Evolutionary conservation across 2,113 vertebrate species (phyloP).

Genomic region (Leucopsar rothschildi): DNA sequence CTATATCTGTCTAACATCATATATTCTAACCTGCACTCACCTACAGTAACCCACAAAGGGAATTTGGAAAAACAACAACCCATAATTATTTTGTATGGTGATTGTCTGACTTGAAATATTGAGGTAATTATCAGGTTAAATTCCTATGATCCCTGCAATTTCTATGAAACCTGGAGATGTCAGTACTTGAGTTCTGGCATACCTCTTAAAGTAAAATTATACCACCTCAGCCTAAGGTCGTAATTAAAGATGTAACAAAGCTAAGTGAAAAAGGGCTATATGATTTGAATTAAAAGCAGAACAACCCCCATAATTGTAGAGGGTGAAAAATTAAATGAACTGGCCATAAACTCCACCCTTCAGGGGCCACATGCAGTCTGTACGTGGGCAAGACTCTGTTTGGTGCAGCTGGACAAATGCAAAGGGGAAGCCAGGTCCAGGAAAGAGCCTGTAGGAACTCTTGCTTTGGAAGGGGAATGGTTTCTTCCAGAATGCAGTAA

Average conservation of each 20-base stretch:
- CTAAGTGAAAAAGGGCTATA: constrained; percentile 63
- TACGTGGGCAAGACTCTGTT: not conserved
- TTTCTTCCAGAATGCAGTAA: not conserved
- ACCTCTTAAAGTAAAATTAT: constrained; percentile 71
- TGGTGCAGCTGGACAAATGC: not conserved
- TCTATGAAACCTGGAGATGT: constrained; percentile 67
- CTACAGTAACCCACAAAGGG: constrained; percentile 48
- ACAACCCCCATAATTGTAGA: not conserved
- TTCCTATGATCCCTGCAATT: constrained; percentile 79
- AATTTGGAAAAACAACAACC: constrained; percentile 73
- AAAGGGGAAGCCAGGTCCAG: not conserved
- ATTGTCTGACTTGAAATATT: constrained; percentile 74
- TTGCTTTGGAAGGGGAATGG: not conserved
- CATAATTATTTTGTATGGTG: constrained; percentile 74
- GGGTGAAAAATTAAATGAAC: not conserved
- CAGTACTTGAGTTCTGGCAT: constrained; percentile 63
- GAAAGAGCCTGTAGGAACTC: not conserved
- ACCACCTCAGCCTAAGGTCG: constrained; percentile 66
- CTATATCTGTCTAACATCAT: not conserved
- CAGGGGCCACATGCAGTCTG: accelerated
- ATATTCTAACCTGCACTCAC: constrained; percentile 38
- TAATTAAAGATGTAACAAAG: constrained; percentile 75
- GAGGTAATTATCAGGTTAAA: constrained; percentile 76
- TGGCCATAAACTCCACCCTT: not conserved
- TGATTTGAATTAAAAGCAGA: constrained; percentile 2